Base-by-base conservation (phyloP, 1,140 invertebrate genomes). In the Rhagoletis pomonella region DNA sequence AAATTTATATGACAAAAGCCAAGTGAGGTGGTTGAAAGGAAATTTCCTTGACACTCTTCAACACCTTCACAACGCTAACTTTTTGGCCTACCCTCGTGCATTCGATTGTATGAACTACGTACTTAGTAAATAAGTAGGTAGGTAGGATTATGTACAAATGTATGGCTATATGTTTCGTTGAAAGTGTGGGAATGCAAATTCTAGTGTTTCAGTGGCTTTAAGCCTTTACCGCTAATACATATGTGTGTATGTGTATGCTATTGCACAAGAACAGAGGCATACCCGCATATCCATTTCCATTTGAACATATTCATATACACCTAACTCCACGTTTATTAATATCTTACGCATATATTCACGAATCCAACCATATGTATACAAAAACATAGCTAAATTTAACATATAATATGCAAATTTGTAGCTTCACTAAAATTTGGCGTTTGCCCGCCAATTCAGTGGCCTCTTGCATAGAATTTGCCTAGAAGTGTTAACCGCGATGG, bases 161-260 rank as follows among this genome's bases (percentile, higher is more conserved):
- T 17, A 14, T 17, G 44, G 44, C 5, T 2, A 17, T 50, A 12
- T 29, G 42, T 73, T 73, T n/a, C 42, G 6, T 17, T 73, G 67
- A 6, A 44, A 73, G 39, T 17, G 69, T 6, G 69, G 44, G 10
- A 73, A 73, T 73, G 69, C 69, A 73, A 73, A 73, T 73, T 47
- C 14, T 0, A n/a, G 47, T 50, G 42, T n/a, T 50, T 19, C 1
- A 47, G 4, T 17, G 69, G 42, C 44, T 73, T 69, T 44, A 29
- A 39, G 67, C 39, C 60, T 62, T 62, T 62, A 55, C 1, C 50
- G 10, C 50, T 62, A 7, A 14, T 62, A 62, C 12, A 62, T 62
- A 12, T 17, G 17, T n/a, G 12, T 62, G 10, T 62, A 62, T 62
- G 60, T 62, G 17, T 62, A 62, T n/a, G n/a, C n/a, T n/a, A n/a